phyloP scores from a whole-genome alignment of 2,797 vertebrate genomes.

The Lacerta viridis region DNA sequence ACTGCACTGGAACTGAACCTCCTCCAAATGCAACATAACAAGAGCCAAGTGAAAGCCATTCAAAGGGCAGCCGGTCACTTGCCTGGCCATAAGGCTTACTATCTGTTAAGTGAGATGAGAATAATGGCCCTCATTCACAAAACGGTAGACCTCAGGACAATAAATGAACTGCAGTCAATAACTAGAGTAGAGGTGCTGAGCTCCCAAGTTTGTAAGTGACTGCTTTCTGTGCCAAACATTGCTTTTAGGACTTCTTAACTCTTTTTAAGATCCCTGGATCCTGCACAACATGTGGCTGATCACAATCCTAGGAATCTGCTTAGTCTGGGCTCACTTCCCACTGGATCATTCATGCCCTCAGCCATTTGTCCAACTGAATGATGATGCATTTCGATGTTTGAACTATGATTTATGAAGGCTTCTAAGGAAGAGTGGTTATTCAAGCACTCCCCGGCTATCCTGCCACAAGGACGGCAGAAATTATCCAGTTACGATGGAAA shows the following conservation, averaged over 20 bases:
- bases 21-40: not conserved
- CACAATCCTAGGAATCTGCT: not conserved
- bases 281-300: not conserved
- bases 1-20: too few species aligned
- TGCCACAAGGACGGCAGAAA: not conserved
- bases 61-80: not conserved
- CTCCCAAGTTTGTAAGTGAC: not conserved
- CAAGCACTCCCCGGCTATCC: not conserved
- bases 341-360: not conserved
- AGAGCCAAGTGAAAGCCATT: not conserved
- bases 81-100: not conserved
- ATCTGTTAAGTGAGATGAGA: not conserved
- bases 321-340: not conserved
- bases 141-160: not conserved
- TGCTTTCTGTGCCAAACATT: not conserved
- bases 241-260: not conserved
- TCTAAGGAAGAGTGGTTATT: not conserved
- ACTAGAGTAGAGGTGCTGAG: not conserved
- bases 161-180: not conserved
- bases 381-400: not conserved
- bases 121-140: not conserved
- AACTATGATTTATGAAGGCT: not conserved
- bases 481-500: not conserved
- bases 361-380: not conserved
- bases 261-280: not conserved